Evolutionary conservation across 1,140 invertebrate genomes (phyloP).

Genomic region (Tribolium castaneum): DNA sequence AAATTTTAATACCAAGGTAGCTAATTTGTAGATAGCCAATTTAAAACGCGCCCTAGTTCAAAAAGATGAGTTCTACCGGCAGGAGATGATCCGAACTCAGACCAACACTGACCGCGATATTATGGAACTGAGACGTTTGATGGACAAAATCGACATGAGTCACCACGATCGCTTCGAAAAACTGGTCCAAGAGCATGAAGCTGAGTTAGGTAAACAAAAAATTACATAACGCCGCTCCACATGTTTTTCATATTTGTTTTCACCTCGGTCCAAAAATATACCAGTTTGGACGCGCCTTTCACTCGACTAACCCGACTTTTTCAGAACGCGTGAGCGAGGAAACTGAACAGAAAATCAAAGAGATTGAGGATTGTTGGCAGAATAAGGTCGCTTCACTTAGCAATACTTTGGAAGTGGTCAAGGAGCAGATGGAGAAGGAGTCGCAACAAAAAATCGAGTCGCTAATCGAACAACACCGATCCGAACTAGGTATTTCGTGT

Average conservation of each 20-base stretch:
- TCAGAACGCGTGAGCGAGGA: slow-evolving; percentile 63
- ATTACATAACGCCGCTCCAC: background rate
- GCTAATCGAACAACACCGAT: slow-evolving; percentile 63
- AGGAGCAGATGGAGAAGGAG: slow-evolving; percentile 66
- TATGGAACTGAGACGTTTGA: slow-evolving; percentile 67
- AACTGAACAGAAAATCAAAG: slow-evolving; percentile 61
- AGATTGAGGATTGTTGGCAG: slow-evolving; percentile 63
- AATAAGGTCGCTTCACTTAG: slow-evolving; percentile 61
- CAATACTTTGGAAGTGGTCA: slow-evolving; percentile 64
- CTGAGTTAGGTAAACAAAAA: slow-evolving; percentile 68
- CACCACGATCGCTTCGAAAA: slow-evolving; percentile 71
- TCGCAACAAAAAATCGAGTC: slow-evolving; percentile 62
- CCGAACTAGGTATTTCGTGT: slow-evolving; percentile 63
- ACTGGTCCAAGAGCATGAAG: slow-evolving; percentile 67
- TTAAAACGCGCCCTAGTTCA: slow-evolving; percentile 68
- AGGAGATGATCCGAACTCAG: slow-evolving; percentile 68
- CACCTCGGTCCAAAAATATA: slow-evolving; percentile 28
- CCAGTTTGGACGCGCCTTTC: background rate
- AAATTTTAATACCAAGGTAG: slow-evolving; percentile 26
- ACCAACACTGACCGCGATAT: slow-evolving; percentile 68
- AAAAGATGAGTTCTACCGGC: slow-evolving; percentile 68
- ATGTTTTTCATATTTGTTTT: slow-evolving; percentile 9
- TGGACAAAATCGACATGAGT: slow-evolving; percentile 69
- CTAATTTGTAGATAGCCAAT: slow-evolving; percentile 66
- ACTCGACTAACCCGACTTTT: slow-evolving; percentile 24